Conservation (phyloP, 2,113 vertebrate genomes). For the Ranitomeya imitator region DNA sequence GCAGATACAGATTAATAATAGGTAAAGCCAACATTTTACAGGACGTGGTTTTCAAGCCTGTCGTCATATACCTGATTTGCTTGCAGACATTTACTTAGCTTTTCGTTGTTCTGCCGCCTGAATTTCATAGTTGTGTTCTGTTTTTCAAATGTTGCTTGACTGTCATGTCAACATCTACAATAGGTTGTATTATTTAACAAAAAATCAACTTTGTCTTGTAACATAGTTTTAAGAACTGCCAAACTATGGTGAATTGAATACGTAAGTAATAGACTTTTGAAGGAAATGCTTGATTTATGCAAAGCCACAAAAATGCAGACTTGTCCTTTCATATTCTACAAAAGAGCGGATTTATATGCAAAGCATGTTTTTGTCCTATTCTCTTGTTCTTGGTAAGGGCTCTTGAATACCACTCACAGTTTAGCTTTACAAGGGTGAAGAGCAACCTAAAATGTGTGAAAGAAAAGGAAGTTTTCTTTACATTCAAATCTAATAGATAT, state of each 20-base stretch:
- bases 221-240: neutral
- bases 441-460: too few relatives aligned
- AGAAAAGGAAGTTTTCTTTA: too few relatives aligned
- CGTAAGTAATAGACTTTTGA: neutral
- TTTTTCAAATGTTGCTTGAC: neutral
- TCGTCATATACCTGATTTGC: conserved; percentile 3
- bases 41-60: neutral
- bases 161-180: neutral
- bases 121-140: neutral
- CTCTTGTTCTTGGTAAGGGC: neutral
- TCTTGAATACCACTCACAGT: too few relatives aligned
- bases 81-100: neutral
- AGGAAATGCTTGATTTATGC: neutral
- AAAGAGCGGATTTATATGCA: neutral
- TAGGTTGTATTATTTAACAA: neutral
- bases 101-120: neutral
- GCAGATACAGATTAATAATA: neutral
- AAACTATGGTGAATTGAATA: neutral
- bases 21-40: neutral
- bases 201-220: neutral
- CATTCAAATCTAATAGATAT: too few relatives aligned
- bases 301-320: neutral
- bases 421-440: too few relatives aligned
- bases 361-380: neutral
- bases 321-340: neutral